Conservation (phyloP, 2,113 vertebrate genomes). For the Bathybates hornii region DNA sequence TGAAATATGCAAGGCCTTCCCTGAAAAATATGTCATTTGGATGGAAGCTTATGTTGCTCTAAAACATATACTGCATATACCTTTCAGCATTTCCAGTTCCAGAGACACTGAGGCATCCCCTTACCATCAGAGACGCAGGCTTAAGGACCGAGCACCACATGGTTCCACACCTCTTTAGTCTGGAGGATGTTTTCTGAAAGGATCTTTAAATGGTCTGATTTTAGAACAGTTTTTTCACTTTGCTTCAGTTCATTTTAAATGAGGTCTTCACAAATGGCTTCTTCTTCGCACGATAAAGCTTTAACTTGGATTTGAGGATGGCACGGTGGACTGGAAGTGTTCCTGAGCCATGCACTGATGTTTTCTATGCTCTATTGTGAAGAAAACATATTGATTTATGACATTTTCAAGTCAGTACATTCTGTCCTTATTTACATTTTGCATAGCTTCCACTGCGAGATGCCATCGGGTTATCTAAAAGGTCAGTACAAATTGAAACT, state of each 20-base stretch:
- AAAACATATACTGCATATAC: neutral
- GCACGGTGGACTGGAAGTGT: neutral
- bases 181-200: neutral
- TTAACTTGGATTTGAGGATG: neutral
- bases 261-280: neutral
- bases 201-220: neutral
- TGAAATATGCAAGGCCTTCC: neutral
- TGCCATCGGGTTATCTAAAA: neutral
- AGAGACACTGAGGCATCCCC: rapidly evolving
- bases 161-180: neutral
- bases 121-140: neutral
- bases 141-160: neutral
- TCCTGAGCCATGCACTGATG: neutral
- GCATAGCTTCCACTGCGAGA: neutral
- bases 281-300: rapidly evolving
- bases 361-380: neutral
- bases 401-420: neutral
- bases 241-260: neutral
- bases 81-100: neutral
- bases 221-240: neutral
- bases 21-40: neutral
- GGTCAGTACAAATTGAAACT: neutral
- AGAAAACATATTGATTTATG: neutral
- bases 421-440: neutral
- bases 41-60: neutral